Evolutionary conservation across 2,888 invertebrate genomes (phyloP).

Genomic region (Eilema griseolum): DNA sequence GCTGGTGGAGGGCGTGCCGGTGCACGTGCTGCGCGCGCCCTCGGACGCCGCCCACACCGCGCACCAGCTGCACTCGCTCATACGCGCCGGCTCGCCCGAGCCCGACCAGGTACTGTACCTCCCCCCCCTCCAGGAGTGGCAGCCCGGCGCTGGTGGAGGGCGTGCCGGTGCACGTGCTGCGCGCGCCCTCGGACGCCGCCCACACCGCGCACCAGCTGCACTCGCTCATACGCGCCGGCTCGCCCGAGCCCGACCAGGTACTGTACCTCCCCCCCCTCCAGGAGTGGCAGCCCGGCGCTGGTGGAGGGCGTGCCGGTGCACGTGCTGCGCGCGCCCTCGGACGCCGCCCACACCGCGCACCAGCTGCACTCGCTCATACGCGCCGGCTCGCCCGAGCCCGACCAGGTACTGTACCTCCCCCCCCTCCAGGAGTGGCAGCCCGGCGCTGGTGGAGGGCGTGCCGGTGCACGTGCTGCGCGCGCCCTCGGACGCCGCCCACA

Average conservation of each 20-base stretch:
- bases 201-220: constrained; percentile 81
- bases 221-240: constrained; percentile 57
- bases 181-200: constrained; percentile 75
- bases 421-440: constrained; percentile 68
- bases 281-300: constrained; percentile 76
- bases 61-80: constrained; percentile 75
- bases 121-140: constrained; percentile 61
- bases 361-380: constrained; percentile 69
- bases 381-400: constrained; percentile 40
- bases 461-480: constrained; percentile 88
- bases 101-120: constrained; percentile 45
- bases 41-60: constrained; percentile 80
- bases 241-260: constrained; percentile 44
- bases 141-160: constrained; percentile 85
- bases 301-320: constrained; percentile 90
- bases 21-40: constrained; percentile 86
- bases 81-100: constrained; percentile 48
- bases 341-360: constrained; percentile 82
- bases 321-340: constrained; percentile 79
- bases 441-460: constrained; percentile 87
- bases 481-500: constrained; percentile 77
- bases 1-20: constrained; percentile 87
- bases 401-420: background rate
- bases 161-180: constrained; percentile 89
- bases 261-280: constrained; percentile 33